Conservation (phyloP, 2,797 vertebrate genomes). For the Rhinatrema bivittatum region DNA sequence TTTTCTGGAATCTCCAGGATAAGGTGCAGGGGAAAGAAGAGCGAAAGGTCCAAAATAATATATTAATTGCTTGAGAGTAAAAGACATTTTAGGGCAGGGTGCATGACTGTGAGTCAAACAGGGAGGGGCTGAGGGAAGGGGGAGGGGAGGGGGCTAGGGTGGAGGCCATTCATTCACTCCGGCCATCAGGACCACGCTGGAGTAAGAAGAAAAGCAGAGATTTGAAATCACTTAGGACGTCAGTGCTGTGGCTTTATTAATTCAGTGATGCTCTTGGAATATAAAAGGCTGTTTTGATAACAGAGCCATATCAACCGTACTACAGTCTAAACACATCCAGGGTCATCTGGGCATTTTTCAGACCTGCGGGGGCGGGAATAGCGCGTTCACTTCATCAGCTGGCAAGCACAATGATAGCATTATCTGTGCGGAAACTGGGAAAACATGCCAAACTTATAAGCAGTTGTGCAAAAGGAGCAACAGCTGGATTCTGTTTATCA, state of each 20-base stretch:
- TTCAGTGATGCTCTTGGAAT: constrained; percentile 8
- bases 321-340: constrained; percentile 21
- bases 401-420: constrained; percentile 34
- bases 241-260: neutral
- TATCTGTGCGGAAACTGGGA: constrained; percentile 14
- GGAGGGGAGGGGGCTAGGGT: neutral
- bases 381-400: constrained; percentile 36
- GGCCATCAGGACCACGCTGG: too few species aligned
- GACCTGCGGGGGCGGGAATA: constrained; percentile 20
- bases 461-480: constrained; percentile 19
- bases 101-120: too few species aligned
- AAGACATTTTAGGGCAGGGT: too few species aligned
- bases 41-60: too few species aligned
- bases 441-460: constrained; percentile 19
- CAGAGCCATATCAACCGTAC: constrained; percentile 11
- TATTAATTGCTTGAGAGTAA: too few species aligned
- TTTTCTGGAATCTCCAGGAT: too few species aligned
- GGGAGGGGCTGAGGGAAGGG: neutral
- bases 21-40: too few species aligned
- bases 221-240: too few species aligned
- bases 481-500: constrained; percentile 42
- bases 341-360: constrained; percentile 28
- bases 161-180: too few species aligned
- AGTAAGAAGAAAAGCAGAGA: too few species aligned
- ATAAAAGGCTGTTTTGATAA: too few species aligned